These are phyloP conservation scores for Lacanobia oleracea DNA, from an alignment of 2,888 invertebrate genomes.

Conservation along the genomic window DNA sequence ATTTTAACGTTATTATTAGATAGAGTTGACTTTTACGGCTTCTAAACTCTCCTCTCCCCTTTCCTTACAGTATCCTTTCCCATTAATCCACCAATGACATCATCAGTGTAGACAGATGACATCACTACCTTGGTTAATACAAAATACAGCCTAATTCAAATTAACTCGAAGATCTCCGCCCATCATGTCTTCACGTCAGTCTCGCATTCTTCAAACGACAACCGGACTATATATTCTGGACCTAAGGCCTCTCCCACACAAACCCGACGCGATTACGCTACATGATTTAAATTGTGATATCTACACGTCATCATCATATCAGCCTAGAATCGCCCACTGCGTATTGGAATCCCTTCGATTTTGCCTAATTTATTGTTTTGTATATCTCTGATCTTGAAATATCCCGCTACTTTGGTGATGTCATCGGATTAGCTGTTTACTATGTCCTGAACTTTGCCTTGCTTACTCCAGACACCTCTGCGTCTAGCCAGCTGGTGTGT, in stretches of 20 bases:
- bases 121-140: constrained; percentile 30
- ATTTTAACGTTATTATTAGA: too few species aligned
- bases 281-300: neutral
- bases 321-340: neutral
- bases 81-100: constrained; percentile 14
- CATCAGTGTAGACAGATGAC: constrained; percentile 38
- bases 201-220: constrained; percentile 66
- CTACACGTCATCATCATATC: neutral
- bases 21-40: neutral
- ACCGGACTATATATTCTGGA: constrained; percentile 54
- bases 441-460: neutral
- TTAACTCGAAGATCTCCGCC: constrained; percentile 40
- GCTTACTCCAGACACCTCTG: neutral
- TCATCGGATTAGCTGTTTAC: neutral
- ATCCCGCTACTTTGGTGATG: neutral
- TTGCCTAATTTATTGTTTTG: too few species aligned
- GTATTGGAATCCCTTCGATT: too few species aligned
- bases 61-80: neutral
- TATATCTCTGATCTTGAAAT: too few species aligned
- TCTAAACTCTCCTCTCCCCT: neutral
- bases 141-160: constrained; percentile 54
- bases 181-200: constrained; percentile 62
- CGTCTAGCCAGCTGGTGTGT: neutral
- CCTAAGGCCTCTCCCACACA: constrained; percentile 24
- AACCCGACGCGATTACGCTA: neutral